Percentiles rank a stretch among this genome's conserved stretches.
These are phyloP conservation scores for Syndactyla subalaris DNA, from an alignment of 2,797 vertebrate species.

Conservation along the genomic window DNA sequence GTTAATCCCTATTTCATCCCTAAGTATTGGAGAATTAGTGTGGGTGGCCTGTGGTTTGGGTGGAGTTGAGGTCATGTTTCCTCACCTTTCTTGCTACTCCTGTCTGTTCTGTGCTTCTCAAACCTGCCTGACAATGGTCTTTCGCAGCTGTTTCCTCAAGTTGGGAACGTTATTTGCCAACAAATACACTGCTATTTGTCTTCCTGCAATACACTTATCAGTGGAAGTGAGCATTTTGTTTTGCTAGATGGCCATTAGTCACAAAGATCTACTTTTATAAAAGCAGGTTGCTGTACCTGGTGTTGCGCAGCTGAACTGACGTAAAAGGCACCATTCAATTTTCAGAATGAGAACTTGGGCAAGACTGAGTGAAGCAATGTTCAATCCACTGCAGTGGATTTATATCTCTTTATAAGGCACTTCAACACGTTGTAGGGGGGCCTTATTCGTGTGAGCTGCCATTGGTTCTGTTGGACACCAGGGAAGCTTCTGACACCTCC, in stretches of 20 bases:
- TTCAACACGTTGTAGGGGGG: fast-evolving
- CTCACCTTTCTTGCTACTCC: constrained; percentile 11
- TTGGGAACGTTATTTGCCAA: neutral
- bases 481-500: neutral
- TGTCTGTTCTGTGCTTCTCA: neutral
- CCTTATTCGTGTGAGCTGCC: neutral
- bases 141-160: constrained; percentile 23
- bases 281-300: neutral
- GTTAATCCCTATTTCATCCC: neutral
- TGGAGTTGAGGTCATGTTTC: constrained; percentile 23
- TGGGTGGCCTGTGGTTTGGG: constrained; percentile 38
- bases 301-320: neutral
- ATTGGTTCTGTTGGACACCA: neutral
- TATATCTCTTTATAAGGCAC: neutral
- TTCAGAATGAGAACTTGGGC: neutral
- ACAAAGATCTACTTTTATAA: neutral
- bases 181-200: neutral
- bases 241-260: neutral
- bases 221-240: neutral
- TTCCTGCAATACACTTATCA: neutral
- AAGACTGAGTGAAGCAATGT: neutral
- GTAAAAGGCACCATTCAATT: neutral
- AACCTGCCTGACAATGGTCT: neutral
- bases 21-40: neutral
- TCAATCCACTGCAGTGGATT: neutral